Evolutionary conservation across 2,888 invertebrate species (phyloP), one percentile per base, ranked within the genome.

Genomic region (Achlya flavicornis): DNA sequence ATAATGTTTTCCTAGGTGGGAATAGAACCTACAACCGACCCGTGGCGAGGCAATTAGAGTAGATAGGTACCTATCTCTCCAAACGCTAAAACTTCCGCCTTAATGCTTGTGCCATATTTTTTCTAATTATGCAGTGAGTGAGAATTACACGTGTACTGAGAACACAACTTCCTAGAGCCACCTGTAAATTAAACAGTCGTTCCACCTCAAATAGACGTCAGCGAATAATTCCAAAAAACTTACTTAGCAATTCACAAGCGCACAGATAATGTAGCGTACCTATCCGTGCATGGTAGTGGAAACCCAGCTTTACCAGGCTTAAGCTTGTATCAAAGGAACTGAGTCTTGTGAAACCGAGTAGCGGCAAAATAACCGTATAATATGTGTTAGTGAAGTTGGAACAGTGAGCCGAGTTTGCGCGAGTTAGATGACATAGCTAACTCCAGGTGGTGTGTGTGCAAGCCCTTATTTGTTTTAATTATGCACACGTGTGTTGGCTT

Each of bases 211-310:
- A 46, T 7, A 46, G 6, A 46, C n/a, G 46, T n/a, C 14, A n/a
- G n/a, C n/a, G 46, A n/a, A n/a, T 46, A 46, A 46, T 46, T 46
- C 43, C n/a, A 46, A 46, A 41, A 46, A 46, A n/a, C 46, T n/a
- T 46, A 46, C 46, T 46, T n/a, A 46, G 46, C n/a, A n/a, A 46
- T 46, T 46, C 46, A n/a, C 46, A 46, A 46, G 46, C 46, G 46
- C n/a, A 46, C n/a, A 46, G n/a, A 46, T 46, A 46, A 46, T 5
- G 46, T 46, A 46, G 46, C 46, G 46, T 46, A 46, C n/a, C 46
- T 46, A 46, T 46, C 46, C 46, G 46, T 46, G 46, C 46, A n/a
- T 46, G 46, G 46, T n/a, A 46, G 46, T 46, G 46, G 46, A 46
- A 46, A 46, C n/a, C 46, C 6, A 46, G 46, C 46, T 46, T 46